Base-by-base conservation (phyloP, 2,113 vertebrate species). In the Muntiacus muntjak region DNA sequence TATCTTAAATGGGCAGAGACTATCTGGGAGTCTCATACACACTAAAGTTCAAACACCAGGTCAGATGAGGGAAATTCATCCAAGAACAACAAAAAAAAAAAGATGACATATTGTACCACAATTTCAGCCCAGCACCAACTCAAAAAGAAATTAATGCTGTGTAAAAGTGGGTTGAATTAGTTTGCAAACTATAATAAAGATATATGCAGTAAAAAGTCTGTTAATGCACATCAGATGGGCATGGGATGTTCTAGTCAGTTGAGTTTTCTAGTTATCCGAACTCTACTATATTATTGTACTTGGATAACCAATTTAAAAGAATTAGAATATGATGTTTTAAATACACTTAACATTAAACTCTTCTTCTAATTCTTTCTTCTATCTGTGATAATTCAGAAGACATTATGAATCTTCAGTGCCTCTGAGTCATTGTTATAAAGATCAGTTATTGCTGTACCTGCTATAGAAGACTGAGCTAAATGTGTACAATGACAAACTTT, bases 141-240 rank as follows among this genome's bases (percentile, higher is more conserved):
- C 89, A 93, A 60, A 82, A 76, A 55, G 88, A 89, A 93, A 94
- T 97, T 98, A 97, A 98, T 98, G 99, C 98, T 98, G 74, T 98
- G 99, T 95, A 97, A 98, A 83, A 98, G 67, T 82, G 98, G 99
- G 99, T 98, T 92, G 99, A 98, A 98, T 97, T 67, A 83, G 78
- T 90, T 96, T 97, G 95, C 45, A 96, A 97, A 67, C 90, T 96
- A 43, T 91, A 43, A 40, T 50, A 76, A 97, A 92, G 21, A 11
- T 43, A 47, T 89, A 98, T 19, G 79, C 90, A 92, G 54, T 93
- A 96, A 87, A 89, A 54, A 96, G n/a, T 43, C 62, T 97, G 36
- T 74, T 95, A 55, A 78, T 97, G 81, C 89, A 94, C 89, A 96
- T 87, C 50, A 87, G 62, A 95, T 43, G 57, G 76, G 90, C 64